These are phyloP conservation scores for Chymomyza amoena DNA, from an alignment of 2,888 invertebrate genomes.

Conservation along the genomic window DNA sequence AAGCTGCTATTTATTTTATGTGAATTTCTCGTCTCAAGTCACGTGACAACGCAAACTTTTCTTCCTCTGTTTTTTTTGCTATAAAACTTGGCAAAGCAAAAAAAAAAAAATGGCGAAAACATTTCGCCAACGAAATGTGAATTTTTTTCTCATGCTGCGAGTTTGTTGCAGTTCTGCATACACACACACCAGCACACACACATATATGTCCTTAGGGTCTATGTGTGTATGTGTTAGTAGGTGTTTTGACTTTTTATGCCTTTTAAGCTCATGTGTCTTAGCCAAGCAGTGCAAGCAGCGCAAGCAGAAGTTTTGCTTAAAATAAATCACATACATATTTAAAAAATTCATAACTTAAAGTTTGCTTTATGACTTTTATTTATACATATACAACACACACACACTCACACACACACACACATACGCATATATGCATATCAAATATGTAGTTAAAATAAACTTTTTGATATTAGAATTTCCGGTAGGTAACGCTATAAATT, in stretches of 20 bases:
- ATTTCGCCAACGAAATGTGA: constrained; percentile 27
- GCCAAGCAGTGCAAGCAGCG: no score
- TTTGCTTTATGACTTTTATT: constrained; percentile 65
- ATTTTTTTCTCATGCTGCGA: constrained; percentile 23
- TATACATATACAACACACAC: constrained; percentile 16
- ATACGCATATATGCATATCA: not conserved
- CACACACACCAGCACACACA: constrained; percentile 22
- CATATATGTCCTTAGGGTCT: constrained; percentile 12
- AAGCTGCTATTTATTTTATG: constrained; percentile 31
- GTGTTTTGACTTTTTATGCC: constrained; percentile 3
- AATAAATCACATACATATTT: constrained; percentile 70
- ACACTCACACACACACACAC: not conserved
- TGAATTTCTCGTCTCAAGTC: constrained; percentile 48
- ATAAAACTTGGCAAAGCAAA: constrained; percentile 37
- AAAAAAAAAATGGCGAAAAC: constrained; percentile 1
- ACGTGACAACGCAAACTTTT: constrained; percentile 61
- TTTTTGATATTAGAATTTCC: no score
- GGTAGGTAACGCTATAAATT: no score
- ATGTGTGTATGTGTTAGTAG: constrained; percentile 20
- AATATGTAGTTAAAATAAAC: not conserved
- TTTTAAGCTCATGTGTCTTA: constrained; percentile 6
- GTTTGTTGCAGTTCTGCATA: constrained; percentile 6
- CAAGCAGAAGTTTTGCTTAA: constrained; percentile 36
- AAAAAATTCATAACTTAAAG: constrained; percentile 70
- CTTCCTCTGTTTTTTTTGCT: not conserved